These are phyloP conservation scores for Antheraea yamamai DNA, from an alignment of 2,888 invertebrate species.

Conservation along the genomic window DNA sequence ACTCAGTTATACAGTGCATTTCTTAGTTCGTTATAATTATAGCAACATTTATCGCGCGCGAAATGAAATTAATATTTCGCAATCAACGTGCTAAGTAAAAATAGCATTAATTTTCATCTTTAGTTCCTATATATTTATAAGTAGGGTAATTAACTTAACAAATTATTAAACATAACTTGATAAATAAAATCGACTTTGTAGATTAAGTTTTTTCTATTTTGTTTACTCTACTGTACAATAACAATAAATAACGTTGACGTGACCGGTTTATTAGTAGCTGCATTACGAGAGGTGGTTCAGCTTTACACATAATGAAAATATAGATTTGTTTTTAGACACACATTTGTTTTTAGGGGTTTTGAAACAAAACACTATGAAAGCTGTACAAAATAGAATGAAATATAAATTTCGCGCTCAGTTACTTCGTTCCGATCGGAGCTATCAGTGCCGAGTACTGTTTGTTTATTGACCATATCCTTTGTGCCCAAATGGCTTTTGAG, in stretches of 20 bases:
- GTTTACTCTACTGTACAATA: slow-evolving; percentile 68
- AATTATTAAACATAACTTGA: no score
- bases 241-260: slow-evolving; percentile 78
- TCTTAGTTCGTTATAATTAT: no score
- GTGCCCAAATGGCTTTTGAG: slow-evolving; percentile 65
- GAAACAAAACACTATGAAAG: slow-evolving; percentile 50
- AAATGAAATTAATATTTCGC: no score
- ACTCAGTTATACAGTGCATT: no score
- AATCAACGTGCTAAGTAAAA: no score
- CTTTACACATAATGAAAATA: slow-evolving; percentile 55
- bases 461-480: slow-evolving; percentile 75
- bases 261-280: slow-evolving; percentile 76
- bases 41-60: no score
- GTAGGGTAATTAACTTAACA: no score
- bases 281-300: slow-evolving; percentile 61
- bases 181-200: not conserved
- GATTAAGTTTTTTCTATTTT: slow-evolving; percentile 43
- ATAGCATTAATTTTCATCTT: no score
- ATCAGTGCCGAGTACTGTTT: slow-evolving; percentile 61
- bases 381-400: slow-evolving; percentile 43
- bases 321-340: slow-evolving; percentile 53
- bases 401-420: slow-evolving; percentile 56
- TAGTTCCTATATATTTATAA: no score
- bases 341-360: slow-evolving; percentile 50
- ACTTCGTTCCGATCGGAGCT: slow-evolving; percentile 53